phyloP scores from a whole-genome alignment of 2,888 invertebrate species.

The Troilus luridus region DNA sequence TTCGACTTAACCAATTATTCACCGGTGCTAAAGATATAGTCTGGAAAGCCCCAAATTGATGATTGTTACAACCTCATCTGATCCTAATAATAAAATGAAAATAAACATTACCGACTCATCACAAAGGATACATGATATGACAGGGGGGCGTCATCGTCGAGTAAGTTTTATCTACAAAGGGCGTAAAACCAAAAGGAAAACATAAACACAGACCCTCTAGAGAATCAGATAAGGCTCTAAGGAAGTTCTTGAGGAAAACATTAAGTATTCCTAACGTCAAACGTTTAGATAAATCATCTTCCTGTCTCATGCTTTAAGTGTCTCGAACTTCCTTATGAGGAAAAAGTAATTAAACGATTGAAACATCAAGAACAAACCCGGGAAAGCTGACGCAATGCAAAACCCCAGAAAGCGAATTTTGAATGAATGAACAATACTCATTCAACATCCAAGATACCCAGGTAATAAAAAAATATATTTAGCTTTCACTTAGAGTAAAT shows the following conservation, averaged over 20 bases:
- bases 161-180: not conserved
- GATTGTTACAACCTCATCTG: too few relatives aligned
- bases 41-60: too few relatives aligned
- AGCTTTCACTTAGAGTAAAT: too few relatives aligned
- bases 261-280: not conserved
- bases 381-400: not conserved
- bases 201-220: not conserved
- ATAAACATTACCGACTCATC: not conserved
- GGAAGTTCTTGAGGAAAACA: slow-evolving; percentile 8
- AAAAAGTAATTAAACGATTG: too few relatives aligned
- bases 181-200: not conserved
- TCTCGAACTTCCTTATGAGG: not conserved
- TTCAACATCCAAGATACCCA: too few relatives aligned
- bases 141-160: not conserved
- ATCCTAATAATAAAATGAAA: not conserved
- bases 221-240: not conserved
- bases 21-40: too few relatives aligned
- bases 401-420: not conserved
- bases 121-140: not conserved
- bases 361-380: not conserved
- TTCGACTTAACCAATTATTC: too few relatives aligned
- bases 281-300: not conserved
- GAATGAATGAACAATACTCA: not conserved
- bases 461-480: too few relatives aligned
- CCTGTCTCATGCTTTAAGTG: not conserved